A percentile compares a stretch with the other conserved stretches of the same genome.
Conservation (phyloP, 2,113 vertebrate genomes). For the Gadus macrocephalus region DNA sequence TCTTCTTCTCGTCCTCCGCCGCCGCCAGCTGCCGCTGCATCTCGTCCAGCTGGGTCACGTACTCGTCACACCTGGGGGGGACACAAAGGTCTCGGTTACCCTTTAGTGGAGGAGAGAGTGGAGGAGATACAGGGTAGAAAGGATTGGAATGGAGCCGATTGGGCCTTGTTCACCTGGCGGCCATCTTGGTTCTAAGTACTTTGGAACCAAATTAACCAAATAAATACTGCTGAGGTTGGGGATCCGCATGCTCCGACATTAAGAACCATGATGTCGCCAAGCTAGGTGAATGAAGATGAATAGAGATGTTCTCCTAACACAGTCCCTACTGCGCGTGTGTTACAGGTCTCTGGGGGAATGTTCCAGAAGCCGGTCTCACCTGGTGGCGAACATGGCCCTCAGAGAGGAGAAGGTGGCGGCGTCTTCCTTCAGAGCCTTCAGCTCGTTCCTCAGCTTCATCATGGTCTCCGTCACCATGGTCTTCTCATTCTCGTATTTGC, state of each 20-base stretch:
- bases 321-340: no score
- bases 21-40: slow-evolving; percentile 98
- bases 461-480: slow-evolving; percentile 97
- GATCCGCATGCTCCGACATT: no score
- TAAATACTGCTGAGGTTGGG: no score
- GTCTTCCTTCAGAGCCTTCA: slow-evolving; percentile 97
- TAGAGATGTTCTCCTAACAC: no score
- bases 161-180: no score
- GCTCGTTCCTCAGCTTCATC: slow-evolving; percentile 95
- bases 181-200: no score
- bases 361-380: slow-evolving; percentile 66
- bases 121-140: no score
- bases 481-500: slow-evolving; percentile 98
- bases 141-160: no score
- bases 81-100: neutral
- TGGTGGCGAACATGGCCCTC: slow-evolving; percentile 97
- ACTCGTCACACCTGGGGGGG: slow-evolving; percentile 88
- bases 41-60: slow-evolving; percentile 93
- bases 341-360: neutral
- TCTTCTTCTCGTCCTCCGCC: slow-evolving; percentile 98
- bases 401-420: slow-evolving; percentile 98
- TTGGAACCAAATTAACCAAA: no score
- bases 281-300: no score
- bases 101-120: no score
- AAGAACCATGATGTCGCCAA: no score